Percentiles rank a stretch among this genome's conserved stretches.
These are phyloP conservation scores for Oreochromis niloticus DNA, from an alignment of 2,113 vertebrate species.

Conservation along the genomic window DNA sequence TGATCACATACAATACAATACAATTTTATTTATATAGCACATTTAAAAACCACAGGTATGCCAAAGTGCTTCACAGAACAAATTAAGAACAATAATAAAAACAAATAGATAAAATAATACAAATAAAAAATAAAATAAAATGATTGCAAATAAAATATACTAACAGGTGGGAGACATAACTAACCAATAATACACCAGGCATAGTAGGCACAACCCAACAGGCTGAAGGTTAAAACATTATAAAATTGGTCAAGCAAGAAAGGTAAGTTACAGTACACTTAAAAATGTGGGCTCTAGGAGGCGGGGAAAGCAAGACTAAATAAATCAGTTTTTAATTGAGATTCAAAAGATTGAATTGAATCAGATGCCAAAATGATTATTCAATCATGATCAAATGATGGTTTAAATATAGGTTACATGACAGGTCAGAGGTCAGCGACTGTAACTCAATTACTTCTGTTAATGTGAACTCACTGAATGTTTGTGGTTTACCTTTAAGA, in stretches of 20 bases:
- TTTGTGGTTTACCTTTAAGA: too few relatives aligned
- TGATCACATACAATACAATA: not conserved
- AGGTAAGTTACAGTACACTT: not conserved
- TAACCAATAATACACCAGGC: not conserved
- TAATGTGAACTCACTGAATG: too few relatives aligned
- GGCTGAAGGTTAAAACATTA: not conserved
- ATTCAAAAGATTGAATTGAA: not conserved
- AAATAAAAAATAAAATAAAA: not conserved
- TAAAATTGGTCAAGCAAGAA: not conserved
- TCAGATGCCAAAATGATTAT: not conserved
- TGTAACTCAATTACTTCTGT: too few relatives aligned
- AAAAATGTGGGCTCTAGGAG: not conserved
- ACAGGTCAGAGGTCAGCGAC: too few relatives aligned
- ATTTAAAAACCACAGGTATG: not conserved
- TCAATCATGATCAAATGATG: too few relatives aligned
- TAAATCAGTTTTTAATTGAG: accelerated
- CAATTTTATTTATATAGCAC: not conserved
- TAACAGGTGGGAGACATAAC: accelerated
- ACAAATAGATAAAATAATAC: not conserved
- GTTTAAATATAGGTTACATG: too few relatives aligned
- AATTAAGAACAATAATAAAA: not conserved
- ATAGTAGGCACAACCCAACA: not conserved
- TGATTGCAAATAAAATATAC: not conserved
- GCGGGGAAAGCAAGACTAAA: not conserved
- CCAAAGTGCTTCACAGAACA: not conserved